Base-by-base conservation (phyloP, 2,797 vertebrate genomes). In the Pseudochromis fuscus region DNA sequence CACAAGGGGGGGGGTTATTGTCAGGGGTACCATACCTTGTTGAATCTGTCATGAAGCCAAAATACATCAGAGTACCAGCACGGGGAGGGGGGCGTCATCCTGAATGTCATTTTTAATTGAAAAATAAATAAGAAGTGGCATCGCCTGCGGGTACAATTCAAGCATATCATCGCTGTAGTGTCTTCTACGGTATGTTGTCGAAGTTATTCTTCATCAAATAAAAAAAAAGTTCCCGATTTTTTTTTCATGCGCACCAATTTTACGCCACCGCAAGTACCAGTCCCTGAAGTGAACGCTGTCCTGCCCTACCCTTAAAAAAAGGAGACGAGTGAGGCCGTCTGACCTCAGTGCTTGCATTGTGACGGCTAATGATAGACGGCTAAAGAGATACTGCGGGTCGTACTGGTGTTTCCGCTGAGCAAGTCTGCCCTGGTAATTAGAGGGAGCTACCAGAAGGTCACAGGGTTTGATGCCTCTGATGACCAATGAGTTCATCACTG, bases 41-140 rank as follows among this genome's bases (percentile, higher is more conserved):
- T 83, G 79, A 72, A 81, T 76, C 72, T 83, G 88, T 87, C 84
- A 79, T 4, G 0, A 51, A 72, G 86, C 89, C 86, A 87, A 91
- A 82, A 73, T n/a, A 77, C 70, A 81, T 75, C 62, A 52, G 51
- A 75, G 67, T 24, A 44, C 72, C 70, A 63, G 77, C 56, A n/a
- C n/a, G n/a, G n/a, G n/a, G n/a, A n/a, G 3, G 38, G 64, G 71
- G 67, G 65, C 46, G 77, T 79, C 72, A 31, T 70, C 75, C 65
- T 77, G 77, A 88, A 88, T 89, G 84, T 89, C 77, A 80, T 71
- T 84, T 85, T 88, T 86, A 87, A 90, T 88, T 87, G 87, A 86
- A 79, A 87, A 89, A 82, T 86, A 88, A 92, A 90, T 74, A 77
- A 45, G 58, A 79, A 67, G 86, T 77, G 81, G 74, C 83, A 67